Percentiles rank a stretch among this genome's conserved stretches.
Evolutionary conservation across 1,140 invertebrate genomes (phyloP).

Genomic region (Drosophila setifemur): DNA sequence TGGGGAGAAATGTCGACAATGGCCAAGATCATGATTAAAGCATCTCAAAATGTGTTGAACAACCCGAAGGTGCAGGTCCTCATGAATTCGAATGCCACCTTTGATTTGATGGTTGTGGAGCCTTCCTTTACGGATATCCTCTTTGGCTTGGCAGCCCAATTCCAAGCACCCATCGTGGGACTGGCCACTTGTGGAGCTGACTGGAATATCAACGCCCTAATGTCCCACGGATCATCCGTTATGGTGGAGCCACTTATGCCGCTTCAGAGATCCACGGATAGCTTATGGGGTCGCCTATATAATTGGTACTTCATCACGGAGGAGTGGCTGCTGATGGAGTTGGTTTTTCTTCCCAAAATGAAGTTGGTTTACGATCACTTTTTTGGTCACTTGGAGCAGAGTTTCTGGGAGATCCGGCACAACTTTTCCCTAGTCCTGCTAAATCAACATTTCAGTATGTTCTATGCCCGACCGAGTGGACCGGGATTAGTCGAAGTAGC

Average conservation of each 20-base stretch:
- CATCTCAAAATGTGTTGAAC: constrained; percentile 32
- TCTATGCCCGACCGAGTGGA: constrained; percentile 49
- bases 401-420: constrained; percentile 35
- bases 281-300: constrained; percentile 38
- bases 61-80: constrained; percentile 27
- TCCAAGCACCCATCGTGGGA: constrained; percentile 49
- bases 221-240: constrained; percentile 13
- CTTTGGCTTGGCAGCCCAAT: constrained; percentile 44
- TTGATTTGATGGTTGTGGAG: constrained; percentile 50
- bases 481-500: constrained; percentile 61
- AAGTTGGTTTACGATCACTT: constrained; percentile 39
- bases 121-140: constrained; percentile 31
- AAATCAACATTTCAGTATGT: constrained; percentile 68
- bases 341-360: constrained; percentile 35
- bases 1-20: constrained; percentile 18
- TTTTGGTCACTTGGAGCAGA: constrained; percentile 43
- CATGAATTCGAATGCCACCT: constrained; percentile 35
- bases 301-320: constrained; percentile 46
- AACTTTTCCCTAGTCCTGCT: constrained; percentile 57
- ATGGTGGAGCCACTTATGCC: constrained; percentile 36
- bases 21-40: constrained; percentile 22
- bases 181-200: constrained; percentile 45
- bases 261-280: not conserved
- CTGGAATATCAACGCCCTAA: constrained; percentile 45
- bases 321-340: constrained; percentile 53